Evolutionary conservation across 2,797 vertebrate species (phyloP).

Genomic region (Telmatherina bonti): DNA sequence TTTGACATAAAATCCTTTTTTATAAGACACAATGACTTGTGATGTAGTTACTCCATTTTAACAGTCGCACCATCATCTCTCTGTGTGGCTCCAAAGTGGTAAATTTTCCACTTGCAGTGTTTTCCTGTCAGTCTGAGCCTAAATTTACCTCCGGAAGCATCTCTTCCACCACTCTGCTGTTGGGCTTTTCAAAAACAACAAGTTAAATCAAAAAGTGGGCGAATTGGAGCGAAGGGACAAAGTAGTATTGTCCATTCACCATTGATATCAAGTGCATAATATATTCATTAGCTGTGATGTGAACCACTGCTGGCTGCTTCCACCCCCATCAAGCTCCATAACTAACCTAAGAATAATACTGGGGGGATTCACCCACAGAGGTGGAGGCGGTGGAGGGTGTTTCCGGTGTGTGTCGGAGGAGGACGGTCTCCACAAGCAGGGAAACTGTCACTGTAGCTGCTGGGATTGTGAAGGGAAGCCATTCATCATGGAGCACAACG

Average conservation of each 20-base stretch:
- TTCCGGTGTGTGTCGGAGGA: conserved; percentile 70
- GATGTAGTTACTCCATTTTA: conserved; percentile 43
- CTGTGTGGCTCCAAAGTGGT: conserved; percentile 50
- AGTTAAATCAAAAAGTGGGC: conserved; percentile 74
- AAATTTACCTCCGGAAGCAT: conserved; percentile 55
- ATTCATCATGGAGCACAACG: conserved; percentile 66
- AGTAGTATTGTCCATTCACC: conserved; percentile 67
- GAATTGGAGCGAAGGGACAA: conserved; percentile 65
- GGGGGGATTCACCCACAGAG: conserved; percentile 40
- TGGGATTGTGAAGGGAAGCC: conserved; percentile 56
- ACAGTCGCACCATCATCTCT: conserved; percentile 39
- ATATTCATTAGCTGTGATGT: conserved; percentile 69
- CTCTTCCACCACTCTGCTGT: conserved; percentile 50
- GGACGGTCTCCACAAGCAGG: conserved; percentile 39
- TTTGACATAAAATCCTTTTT: conserved; percentile 39
- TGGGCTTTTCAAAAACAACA: conserved; percentile 69
- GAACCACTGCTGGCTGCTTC: conserved; percentile 55
- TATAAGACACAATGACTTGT: conserved; percentile 52
- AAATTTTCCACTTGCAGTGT: conserved; percentile 49
- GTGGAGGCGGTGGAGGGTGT: conserved; percentile 40
- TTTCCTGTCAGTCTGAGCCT: conserved; percentile 31
- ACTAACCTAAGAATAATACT: conserved; percentile 58
- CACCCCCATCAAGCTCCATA: conserved; percentile 67
- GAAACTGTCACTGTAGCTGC: conserved; percentile 58
- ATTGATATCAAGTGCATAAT: conserved; percentile 71